Evolutionary conservation across 2,113 vertebrate genomes (phyloP).

Genomic region (Meleagris gallopavo): DNA sequence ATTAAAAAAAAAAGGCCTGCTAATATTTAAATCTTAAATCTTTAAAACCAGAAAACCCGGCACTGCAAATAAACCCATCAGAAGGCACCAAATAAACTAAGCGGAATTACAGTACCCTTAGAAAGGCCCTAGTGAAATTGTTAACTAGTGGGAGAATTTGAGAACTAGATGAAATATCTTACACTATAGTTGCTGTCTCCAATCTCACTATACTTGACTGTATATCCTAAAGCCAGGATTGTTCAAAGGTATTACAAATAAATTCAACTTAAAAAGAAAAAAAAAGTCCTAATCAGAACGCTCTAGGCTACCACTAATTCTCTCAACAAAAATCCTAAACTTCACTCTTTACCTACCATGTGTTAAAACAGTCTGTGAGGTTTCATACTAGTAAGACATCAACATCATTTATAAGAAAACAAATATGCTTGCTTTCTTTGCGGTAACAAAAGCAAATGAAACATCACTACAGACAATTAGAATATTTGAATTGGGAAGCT

Average conservation of each 20-base stretch:
- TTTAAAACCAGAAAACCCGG: conserved; percentile 67
- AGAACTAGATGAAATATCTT: conserved; percentile 13
- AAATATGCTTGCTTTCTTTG: background rate
- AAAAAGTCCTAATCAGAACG: background rate
- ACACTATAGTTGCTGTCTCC: conserved; percentile 5
- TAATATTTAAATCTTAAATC: conserved; percentile 49
- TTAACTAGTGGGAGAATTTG: conserved; percentile 49
- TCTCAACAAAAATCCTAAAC: background rate
- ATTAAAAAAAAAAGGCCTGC: background rate
- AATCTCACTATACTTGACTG: background rate
- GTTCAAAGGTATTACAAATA: conserved; percentile 37
- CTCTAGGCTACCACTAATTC: background rate
- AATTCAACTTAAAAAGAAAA: conserved; percentile 11
- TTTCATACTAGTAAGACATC: background rate
- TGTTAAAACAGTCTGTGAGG: background rate
- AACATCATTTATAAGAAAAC: background rate
- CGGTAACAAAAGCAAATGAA: background rate
- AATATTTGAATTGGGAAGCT: background rate
- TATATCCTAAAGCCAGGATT: conserved; percentile 39
- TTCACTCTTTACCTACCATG: background rate
- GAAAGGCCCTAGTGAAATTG: conserved; percentile 43
- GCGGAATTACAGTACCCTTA: conserved; percentile 44
- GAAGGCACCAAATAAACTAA: conserved; percentile 66
- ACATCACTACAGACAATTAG: background rate
- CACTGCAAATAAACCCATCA: conserved; percentile 65